Evolutionary conservation across 2,113 vertebrate species (phyloP).

Genomic region (Sardina pilchardus): DNA sequence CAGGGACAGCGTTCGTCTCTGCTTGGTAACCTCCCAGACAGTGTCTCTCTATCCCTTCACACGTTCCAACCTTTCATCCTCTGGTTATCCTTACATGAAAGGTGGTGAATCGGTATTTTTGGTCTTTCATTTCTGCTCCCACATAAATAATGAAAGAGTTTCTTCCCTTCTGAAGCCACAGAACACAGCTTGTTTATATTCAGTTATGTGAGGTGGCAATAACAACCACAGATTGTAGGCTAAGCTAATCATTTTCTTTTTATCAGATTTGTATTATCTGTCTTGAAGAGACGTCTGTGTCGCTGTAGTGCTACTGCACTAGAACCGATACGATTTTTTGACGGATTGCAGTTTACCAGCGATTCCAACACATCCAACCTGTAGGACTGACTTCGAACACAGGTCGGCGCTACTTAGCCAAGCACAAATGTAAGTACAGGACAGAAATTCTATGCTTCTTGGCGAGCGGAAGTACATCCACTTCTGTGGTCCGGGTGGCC

Average conservation of each 20-base stretch:
- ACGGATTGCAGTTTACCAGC: background rate
- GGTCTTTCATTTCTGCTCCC: slow-evolving; percentile 26
- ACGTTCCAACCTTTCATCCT: slow-evolving; percentile 52
- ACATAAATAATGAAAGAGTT: slow-evolving; percentile 53
- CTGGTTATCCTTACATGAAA: slow-evolving; percentile 59
- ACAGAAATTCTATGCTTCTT: background rate
- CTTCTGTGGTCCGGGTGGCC: slow-evolving; percentile 54
- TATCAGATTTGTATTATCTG: background rate
- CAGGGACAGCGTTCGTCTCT: slow-evolving; percentile 10
- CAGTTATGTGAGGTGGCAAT: background rate
- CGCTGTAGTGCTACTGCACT: background rate
- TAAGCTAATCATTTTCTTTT: background rate
- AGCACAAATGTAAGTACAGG: background rate
- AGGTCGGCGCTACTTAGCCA: slow-evolving; percentile 31
- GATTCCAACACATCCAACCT: background rate
- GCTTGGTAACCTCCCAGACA: slow-evolving; percentile 26
- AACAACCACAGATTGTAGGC: background rate
- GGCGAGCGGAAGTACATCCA: slow-evolving; percentile 62
- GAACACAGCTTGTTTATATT: background rate
- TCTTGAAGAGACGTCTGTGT: background rate
- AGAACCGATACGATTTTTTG: background rate
- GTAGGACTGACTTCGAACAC: background rate
- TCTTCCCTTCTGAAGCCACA: background rate
- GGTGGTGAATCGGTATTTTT: slow-evolving; percentile 25
- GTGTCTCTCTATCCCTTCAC: slow-evolving; percentile 32